These are phyloP conservation scores for Poecilus cupreus DNA, from an alignment of 2,888 invertebrate species.

Conservation along the genomic window DNA sequence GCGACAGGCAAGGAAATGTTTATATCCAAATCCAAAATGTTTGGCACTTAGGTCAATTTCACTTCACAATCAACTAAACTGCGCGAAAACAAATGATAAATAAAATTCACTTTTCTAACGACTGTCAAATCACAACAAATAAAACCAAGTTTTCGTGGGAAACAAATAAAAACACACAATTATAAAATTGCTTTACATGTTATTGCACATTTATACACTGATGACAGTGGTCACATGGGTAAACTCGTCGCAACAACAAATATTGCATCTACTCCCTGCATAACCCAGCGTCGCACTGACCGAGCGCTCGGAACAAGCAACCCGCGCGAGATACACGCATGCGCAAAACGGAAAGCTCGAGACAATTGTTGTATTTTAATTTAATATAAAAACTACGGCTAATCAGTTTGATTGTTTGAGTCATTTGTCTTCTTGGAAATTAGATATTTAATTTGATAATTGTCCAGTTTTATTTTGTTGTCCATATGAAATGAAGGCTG, in stretches of 20 bases:
- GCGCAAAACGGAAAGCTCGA: conserved; percentile 10
- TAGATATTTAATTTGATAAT: conserved; percentile 7
- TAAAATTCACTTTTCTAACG: not conserved
- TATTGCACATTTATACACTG: not conserved
- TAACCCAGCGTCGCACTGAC: conserved; percentile 27
- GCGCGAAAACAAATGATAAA: not conserved
- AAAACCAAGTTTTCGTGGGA: not conserved
- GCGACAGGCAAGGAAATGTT: not conserved
- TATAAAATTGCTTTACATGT: not conserved
- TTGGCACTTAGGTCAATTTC: not conserved
- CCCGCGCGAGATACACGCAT: conserved; percentile 38
- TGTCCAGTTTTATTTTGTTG: conserved; percentile 2
- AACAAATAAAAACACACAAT: not conserved
- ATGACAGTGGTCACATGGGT: conserved; percentile 45
- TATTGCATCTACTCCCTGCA: conserved; percentile 32
- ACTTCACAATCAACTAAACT: not conserved
- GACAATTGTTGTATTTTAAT: conserved; percentile 52
- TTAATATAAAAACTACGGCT: conserved; percentile 49
- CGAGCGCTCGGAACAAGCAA: conserved; percentile 27
- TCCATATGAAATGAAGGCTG: not conserved
- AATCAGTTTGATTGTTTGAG: conserved; percentile 55
- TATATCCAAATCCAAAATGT: conserved; percentile 17
- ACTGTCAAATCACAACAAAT: not conserved
- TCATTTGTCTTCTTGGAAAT: conserved; percentile 49
- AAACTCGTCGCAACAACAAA: not conserved